Evolutionary conservation across 2,888 invertebrate genomes (phyloP), one percentile per base, ranked within the genome.

Genomic region (Artemia sp.): DNA sequence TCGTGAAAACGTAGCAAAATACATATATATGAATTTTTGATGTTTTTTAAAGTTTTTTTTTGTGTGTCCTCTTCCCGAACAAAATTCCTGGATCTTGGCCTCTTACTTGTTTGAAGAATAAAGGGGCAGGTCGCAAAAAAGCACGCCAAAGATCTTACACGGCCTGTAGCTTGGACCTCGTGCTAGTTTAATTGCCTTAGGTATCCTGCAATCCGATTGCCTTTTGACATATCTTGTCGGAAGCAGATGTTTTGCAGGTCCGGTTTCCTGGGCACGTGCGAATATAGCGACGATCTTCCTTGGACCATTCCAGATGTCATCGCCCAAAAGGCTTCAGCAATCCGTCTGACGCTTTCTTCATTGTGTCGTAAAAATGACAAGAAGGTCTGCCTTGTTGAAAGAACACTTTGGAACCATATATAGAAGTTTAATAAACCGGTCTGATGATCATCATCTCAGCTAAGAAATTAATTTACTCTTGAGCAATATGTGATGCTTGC

Each of bases 401-500:
- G 64, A 58, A 58, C 24, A 19, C 64, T 58, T 58, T 19, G 64
- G 38, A 38, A 58, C 64, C 64, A 58, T 58, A 58, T 58, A 58
- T 58, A 58, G 64, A n/a, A 19, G 64, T 58, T 58, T 58, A 58
- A 58, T 38, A 58, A 58, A 58, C 64, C 64, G 64, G 64, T 58
- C 11, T 58, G 64, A 58, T 58, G 64, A 58, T 58, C 64, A 24
- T 58, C 38, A 1, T 38, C 38, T 38, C 38, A 38, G 38, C 64
- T 58, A 24, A 58, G 64, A 58, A 58, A 58, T 58, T 58, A 58
- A 58, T 58, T 58, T 58, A n/a, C 64, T 58, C 64, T 58, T 58
- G 64, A 19, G 64, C 14, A 58, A 58, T 58, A 58, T 58, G 64
- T 11, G 64, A 58, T 58, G 64, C n/a, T 38, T 38, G 24, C 64